Base-by-base conservation (phyloP, 2,113 vertebrate species). In the Hippocampus barbouri region DNA sequence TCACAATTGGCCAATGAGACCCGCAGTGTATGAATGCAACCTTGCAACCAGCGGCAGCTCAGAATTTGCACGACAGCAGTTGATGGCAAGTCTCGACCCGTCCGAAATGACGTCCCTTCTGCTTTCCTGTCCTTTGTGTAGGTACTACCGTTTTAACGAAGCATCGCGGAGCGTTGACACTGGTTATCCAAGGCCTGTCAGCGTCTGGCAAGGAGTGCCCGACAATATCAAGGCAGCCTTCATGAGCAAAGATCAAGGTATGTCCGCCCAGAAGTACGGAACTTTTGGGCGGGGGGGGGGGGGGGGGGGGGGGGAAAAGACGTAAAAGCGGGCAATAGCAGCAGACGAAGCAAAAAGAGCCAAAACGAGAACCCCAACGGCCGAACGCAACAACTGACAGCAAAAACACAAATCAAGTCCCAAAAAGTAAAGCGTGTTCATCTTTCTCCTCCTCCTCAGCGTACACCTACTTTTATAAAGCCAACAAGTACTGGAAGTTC, bases 401-500 rank as follows among this genome's bases (percentile, higher is more conserved):
- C 4, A 45, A 45, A 12, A 45, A 45, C 4, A 4, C 43, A 15
- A 38, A 38, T 38, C 34, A 38, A 38, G 34, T 38, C 34, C 34
- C 43, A 45, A 12, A 4, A 45, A 45, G 14, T 45, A 7, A 51
- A 14, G 12, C 12, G 1, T 20, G 47, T 30, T 18, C 54, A 4
- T 76, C 34, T 70, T 41, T 71, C 16, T 61, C 25, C 18, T 15
- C 15, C 25, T 51, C 62, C 12, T 63, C 83, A 97, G 95, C 87
- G 10, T 93, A 94, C 91, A 96, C 95, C 1, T 96, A 95, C 87
- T 97, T 97, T 89, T 96, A 95, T 89, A 97, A 96, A 89, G 93
- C 91, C 66, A 95, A 96, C 80, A 95, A 94, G 71, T 97, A 97
- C 86, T 97, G 95, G 95, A 96, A 96, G 82, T 97, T 94, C 85